Base-by-base conservation (phyloP, 2,113 vertebrate genomes). In the Irena cyanogastra region DNA sequence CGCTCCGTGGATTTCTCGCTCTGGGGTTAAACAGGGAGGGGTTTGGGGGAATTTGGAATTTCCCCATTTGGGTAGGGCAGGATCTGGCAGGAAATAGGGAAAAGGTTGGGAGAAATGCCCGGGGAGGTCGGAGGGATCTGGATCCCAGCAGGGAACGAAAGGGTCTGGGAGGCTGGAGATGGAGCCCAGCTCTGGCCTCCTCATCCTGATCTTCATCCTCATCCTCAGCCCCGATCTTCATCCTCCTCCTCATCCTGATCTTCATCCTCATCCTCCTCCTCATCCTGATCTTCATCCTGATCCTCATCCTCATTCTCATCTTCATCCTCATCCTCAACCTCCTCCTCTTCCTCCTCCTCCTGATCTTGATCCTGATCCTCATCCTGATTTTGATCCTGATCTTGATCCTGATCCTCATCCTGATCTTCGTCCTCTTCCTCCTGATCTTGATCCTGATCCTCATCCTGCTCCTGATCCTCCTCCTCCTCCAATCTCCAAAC, bases 171-270 rank as follows among this genome's bases (percentile, higher is more conserved):
- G 56, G 82, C 28, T 64, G 28, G 64, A 88, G 80, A 59, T 49
- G 54, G 90, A 63, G 50, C 12, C 20, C 26, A 35, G 85, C 52
- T 79, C 68, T 44, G 33, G 41, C 26, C 19, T 54, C 31, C 9
- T 30, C 5, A 3, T 18, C 35, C 3, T 52, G 9, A 21, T 47
- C 23, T 0, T 35, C 5, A 1, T 71, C 49, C 4, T 41, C n/a
- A n/a, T n/a, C n/a, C n/a, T n/a, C n/a, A n/a, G n/a, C n/a, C n/a
- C n/a, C n/a, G 3, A 4, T 16, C 14, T 3, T 31, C 1, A 5
- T 24, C 35, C 15, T 39, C 1, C 5, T 17, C 35, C 5, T 37
- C 1, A 8, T 10, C 26, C 8, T 71, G 2, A 4, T 18, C 20
- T 8, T 53, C 4, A 31, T 28, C 64, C 5, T 44, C 4, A 3